Evolutionary conservation across 2,797 vertebrate species (phyloP).

Genomic region (Schizopygopsis pylzovi): DNA sequence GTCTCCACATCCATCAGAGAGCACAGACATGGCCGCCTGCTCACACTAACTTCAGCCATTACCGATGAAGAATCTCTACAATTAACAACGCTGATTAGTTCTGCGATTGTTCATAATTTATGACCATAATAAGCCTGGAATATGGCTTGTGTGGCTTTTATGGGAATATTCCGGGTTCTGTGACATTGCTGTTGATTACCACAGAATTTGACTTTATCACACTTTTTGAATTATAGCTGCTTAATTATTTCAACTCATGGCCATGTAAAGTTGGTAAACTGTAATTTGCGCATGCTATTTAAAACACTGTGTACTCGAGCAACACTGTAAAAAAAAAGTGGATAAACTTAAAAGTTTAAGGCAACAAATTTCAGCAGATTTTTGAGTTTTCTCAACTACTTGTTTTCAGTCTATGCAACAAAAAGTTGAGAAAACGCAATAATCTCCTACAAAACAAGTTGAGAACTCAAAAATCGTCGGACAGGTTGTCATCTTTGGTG

Average conservation of each 20-base stretch:
- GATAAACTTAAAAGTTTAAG: too few relatives aligned
- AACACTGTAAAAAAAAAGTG: not conserved
- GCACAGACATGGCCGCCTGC: not conserved
- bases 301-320: not conserved
- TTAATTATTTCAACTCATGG: not conserved
- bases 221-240: not conserved
- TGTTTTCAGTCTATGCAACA: too few relatives aligned
- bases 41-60: not conserved
- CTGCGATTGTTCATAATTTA: slow-evolving; percentile 16
- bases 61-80: slow-evolving; percentile 3
- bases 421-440: too few relatives aligned
- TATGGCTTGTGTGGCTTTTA: not conserved
- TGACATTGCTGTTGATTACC: not conserved
- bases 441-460: too few relatives aligned
- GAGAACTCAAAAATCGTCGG: too few relatives aligned
- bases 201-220: not conserved
- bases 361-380: too few relatives aligned
- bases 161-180: not conserved
- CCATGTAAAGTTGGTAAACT: not conserved
- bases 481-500: not conserved
- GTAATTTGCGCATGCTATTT: not conserved
- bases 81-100: slow-evolving; percentile 23
- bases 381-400: too few relatives aligned
- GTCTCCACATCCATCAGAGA: slow-evolving; percentile 24
- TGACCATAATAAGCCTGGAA: slow-evolving; percentile 4